phyloP scores from a whole-genome alignment of 2,888 invertebrate genomes.

The Limnephilus marmoratus region DNA sequence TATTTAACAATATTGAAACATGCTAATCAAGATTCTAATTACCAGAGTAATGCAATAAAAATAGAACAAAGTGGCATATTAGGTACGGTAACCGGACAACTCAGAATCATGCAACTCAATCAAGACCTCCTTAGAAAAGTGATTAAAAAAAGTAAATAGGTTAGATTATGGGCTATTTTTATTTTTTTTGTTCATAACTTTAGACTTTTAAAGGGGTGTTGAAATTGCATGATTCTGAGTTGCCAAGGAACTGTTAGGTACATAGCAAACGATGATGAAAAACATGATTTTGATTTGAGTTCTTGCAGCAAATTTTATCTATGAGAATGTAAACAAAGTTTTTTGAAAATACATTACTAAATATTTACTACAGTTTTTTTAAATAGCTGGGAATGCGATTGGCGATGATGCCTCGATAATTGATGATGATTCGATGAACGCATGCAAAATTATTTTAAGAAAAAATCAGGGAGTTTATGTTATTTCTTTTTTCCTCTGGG shows the following conservation, averaged over 20 bases:
- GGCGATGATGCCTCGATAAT: not conserved
- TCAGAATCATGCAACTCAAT: too few relatives aligned
- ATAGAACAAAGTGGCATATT: not conserved
- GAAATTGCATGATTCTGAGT: too few relatives aligned
- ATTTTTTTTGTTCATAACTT: too few relatives aligned
- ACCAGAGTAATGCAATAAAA: not conserved
- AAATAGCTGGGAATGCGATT: not conserved
- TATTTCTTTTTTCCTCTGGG: slow-evolving; percentile 22
- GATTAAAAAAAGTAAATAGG: too few relatives aligned
- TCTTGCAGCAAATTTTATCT: not conserved
- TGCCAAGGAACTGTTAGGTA: not conserved
- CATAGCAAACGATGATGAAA: not conserved
- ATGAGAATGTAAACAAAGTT: not conserved
- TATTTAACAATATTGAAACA: not conserved
- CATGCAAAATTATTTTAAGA: not conserved
- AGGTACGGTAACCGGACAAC: too few relatives aligned
- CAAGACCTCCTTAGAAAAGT: too few relatives aligned
- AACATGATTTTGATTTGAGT: not conserved
- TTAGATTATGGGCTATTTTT: too few relatives aligned
- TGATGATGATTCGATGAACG: not conserved
- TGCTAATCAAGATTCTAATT: not conserved
- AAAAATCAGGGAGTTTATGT: not conserved
- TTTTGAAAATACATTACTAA: not conserved
- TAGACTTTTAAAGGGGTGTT: too few relatives aligned
- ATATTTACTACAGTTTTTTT: not conserved